Evolutionary conservation across 2,113 vertebrate species (phyloP).

Genomic region (Picathartes gymnocephalus): DNA sequence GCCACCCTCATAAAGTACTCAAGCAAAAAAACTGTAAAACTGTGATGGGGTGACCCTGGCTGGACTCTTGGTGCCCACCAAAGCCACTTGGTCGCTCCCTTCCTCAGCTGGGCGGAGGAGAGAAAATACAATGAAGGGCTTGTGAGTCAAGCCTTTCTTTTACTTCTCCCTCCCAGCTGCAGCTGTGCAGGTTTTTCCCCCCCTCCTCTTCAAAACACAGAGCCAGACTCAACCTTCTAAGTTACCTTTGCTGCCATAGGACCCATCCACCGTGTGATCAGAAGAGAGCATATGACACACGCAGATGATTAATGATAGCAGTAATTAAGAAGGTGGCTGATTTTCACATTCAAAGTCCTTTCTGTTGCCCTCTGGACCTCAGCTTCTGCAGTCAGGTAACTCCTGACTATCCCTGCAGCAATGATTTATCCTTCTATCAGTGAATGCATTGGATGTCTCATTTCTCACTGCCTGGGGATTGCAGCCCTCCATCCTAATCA

Average conservation of each 20-base stretch:
- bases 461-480: not conserved
- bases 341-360: not conserved
- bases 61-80: not conserved
- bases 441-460: not conserved
- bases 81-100: accelerated
- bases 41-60: not conserved
- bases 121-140: not conserved
- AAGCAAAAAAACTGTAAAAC: not conserved
- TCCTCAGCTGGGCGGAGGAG: not conserved
- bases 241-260: not conserved
- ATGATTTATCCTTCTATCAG: constrained; percentile 18
- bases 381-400: not conserved
- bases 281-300: accelerated
- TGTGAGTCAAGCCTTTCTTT: not conserved
- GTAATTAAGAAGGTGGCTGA: constrained; percentile 5
- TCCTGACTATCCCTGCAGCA: not conserved
- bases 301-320: not conserved
- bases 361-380: not conserved
- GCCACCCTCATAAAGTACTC: not conserved
- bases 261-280: not conserved
- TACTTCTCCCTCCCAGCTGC: not conserved
- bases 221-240: not conserved
- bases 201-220: not conserved
- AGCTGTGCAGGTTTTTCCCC: not conserved
- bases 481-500: not conserved